Conservation (phyloP, 1,140 invertebrate genomes). For the Drosophila simulans region DNA sequence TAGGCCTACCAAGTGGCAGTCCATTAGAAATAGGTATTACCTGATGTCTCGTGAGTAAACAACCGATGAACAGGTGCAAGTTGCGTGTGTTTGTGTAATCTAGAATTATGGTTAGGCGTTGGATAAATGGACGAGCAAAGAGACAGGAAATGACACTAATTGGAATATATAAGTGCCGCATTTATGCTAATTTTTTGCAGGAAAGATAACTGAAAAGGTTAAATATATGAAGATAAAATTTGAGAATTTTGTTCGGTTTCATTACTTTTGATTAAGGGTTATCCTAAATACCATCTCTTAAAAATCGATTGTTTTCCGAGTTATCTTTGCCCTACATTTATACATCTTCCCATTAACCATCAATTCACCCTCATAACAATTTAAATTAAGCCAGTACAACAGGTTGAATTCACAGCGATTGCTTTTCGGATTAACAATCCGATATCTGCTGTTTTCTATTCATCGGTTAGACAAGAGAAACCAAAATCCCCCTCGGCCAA, state of each 20-base stretch:
- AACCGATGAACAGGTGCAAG: constrained; percentile 27
- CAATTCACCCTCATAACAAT: constrained; percentile 21
- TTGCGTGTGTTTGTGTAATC: constrained; percentile 19
- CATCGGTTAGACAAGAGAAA: constrained; percentile 15
- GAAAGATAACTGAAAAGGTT: no score
- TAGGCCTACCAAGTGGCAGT: constrained; percentile 42
- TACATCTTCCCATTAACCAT: constrained; percentile 31
- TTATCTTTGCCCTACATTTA: constrained; percentile 34
- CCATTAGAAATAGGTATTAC: constrained; percentile 21
- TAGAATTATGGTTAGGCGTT: constrained; percentile 24
- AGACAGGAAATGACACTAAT: constrained; percentile 18
- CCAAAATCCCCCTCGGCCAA: constrained; percentile 28
- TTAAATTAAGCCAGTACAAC: constrained; percentile 48
- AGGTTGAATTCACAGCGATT: constrained; percentile 44
- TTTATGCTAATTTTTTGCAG: neutral
- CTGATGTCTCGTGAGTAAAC: constrained; percentile 30
- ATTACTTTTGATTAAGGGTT: no score
- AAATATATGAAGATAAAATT: no score
- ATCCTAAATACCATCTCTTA: neutral
- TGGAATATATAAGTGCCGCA: neutral
- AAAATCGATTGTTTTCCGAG: neutral
- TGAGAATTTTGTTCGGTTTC: no score
- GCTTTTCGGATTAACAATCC: constrained; percentile 37
- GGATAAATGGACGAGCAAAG: constrained; percentile 8
- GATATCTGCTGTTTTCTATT: constrained; percentile 30